Base-by-base conservation (phyloP, 2,113 vertebrate genomes). In the Bucco capensis region DNA sequence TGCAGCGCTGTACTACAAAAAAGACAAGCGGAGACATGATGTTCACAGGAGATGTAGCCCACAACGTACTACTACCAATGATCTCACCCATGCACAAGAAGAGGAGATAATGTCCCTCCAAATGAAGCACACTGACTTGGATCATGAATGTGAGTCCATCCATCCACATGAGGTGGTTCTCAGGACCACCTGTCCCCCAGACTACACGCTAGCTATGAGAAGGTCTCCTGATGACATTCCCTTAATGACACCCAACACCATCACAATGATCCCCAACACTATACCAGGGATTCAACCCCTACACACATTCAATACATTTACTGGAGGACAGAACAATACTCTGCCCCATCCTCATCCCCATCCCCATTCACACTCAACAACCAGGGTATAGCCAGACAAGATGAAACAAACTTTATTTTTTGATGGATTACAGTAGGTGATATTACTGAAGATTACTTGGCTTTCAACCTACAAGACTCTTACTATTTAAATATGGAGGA, bases 71-170 rank as follows among this genome's bases (percentile, higher is more conserved):
- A 98, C 99, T 3, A 97, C 98, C 94, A 99, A 99, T 28, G 99
- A 99, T 95, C 98, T 99, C 83, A 98, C 99, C 75, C 99, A 99
- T 91, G 98, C 98, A 89, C 99, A 99, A 96, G 99, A 99, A 97
- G 99, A 99, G 97, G 99, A 99, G 97, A 98, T 99, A 96, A 99
- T 99, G 99, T 99, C 99, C 94, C 98, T 99, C 90, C 99, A 99
- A 97, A 99, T 99, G 99, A 99, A 99, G 98, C 99, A 99, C 98
- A 98, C 98, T 64, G 99, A 99, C 96, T 98, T 99, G 98, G 98
- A 99, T 97, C 98, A 98, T 95, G 99, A 99, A 97, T 99, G 99
- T 97, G 98, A 99, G 97, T 98, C 98, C 93, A 98, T 99, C 97
- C 98, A 99, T 97, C 98, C 99, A 62, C 99, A 99, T 35, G 99